Evolutionary conservation across 2,113 vertebrate species (phyloP).

Genomic region (Podarcis cretensis): DNA sequence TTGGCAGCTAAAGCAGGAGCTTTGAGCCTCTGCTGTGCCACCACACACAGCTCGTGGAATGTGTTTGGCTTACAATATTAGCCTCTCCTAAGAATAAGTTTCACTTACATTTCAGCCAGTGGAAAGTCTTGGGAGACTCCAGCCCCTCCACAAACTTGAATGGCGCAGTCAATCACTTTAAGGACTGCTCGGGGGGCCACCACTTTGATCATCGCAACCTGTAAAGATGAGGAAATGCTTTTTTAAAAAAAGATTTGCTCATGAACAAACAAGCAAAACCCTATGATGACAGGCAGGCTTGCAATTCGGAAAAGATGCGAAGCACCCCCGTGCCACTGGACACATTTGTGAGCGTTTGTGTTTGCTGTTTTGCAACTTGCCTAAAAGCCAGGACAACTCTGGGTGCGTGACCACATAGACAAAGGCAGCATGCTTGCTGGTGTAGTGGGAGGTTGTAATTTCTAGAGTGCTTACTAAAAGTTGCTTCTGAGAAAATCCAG

Average conservation of each 20-base stretch:
- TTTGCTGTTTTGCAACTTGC: not conserved
- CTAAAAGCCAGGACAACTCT: not conserved
- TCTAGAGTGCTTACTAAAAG: not conserved
- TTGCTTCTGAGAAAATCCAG: not conserved
- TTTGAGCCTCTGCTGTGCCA: not conserved
- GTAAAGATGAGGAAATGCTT: not conserved
- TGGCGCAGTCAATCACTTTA: conserved; percentile 86
- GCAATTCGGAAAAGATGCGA: not conserved
- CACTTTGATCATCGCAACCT: conserved; percentile 96
- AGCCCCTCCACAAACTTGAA: conserved; percentile 89
- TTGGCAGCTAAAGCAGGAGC: not conserved
- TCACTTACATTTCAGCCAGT: conserved; percentile 90
- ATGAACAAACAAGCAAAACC: not conserved
- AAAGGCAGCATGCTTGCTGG: too few species aligned
- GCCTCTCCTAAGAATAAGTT: not conserved
- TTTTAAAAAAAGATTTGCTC: not conserved
- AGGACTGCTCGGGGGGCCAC: conserved; percentile 85
- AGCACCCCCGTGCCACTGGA: not conserved
- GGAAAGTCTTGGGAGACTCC: conserved; percentile 91
- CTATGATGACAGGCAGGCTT: not conserved
- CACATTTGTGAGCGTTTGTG: not conserved
- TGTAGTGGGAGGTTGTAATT: not conserved
- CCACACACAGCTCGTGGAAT: not conserved
- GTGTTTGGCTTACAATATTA: not conserved
- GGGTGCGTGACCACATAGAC: not conserved